A percentile compares a stretch with the other conserved stretches of the same genome.
These are phyloP conservation scores for Apodemia duryi DNA, from an alignment of 2,888 invertebrate genomes.

Conservation along the genomic window DNA sequence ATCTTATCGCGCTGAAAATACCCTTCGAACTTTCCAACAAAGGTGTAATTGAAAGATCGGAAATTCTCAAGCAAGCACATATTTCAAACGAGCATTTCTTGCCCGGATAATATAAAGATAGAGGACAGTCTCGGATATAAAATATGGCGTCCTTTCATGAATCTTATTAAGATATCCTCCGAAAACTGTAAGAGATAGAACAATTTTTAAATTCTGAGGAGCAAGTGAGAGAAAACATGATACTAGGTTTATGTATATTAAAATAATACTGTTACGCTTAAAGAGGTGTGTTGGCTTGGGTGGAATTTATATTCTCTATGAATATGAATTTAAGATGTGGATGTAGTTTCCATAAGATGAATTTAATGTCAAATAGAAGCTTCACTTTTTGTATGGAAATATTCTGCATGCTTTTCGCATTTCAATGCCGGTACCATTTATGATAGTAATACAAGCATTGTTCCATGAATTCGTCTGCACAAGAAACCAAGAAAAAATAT, in stretches of 20 bases:
- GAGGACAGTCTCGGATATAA: conserved; percentile 84
- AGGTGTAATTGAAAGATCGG: conserved; percentile 77
- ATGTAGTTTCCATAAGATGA: conserved; percentile 59
- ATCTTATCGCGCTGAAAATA: conserved; percentile 35
- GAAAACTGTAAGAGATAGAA: conserved; percentile 70
- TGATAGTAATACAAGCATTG: no score
- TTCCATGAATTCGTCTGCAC: no score
- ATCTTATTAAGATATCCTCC: conserved; percentile 89
- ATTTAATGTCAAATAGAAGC: conserved; percentile 51
- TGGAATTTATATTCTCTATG: conserved; percentile 73
- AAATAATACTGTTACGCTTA: conserved; percentile 72
- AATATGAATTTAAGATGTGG: conserved; percentile 74
- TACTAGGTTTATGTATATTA: conserved; percentile 73
- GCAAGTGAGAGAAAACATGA: conserved; percentile 41
- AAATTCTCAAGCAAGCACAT: conserved; percentile 76
- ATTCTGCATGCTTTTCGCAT: not conserved
- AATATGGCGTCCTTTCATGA: conserved; percentile 91
- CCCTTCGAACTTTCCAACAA: conserved; percentile 52
- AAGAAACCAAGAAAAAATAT: no score
- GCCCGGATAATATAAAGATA: conserved; percentile 80
- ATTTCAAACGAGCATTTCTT: conserved; percentile 71
- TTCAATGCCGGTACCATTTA: not conserved
- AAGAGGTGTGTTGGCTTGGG: conserved; percentile 62
- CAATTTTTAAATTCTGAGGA: conserved; percentile 33
- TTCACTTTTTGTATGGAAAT: conserved; percentile 26